Base-by-base conservation (phyloP, 2,113 vertebrate genomes). In the Circaetus cinerascens region DNA sequence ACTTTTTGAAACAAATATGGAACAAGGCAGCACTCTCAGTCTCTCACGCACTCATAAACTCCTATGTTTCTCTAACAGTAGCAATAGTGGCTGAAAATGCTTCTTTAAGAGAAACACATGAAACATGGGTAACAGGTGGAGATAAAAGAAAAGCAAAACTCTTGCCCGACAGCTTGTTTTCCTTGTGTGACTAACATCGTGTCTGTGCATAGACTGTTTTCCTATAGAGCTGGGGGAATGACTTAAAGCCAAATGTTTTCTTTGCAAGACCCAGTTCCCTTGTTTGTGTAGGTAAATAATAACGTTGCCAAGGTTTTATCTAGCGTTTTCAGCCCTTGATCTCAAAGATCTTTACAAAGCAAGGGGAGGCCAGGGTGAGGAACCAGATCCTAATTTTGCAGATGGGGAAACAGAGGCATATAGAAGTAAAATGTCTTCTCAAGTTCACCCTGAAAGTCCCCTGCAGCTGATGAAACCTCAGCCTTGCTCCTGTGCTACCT, bases 41-140 rank as follows among this genome's bases (percentile, higher is more conserved):
- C 23, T 82, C 25, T 64, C 86, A 36, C 0, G 0, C 15, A 17
- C 13, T 63, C 34, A 4, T 5, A 29, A 13, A 36, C 13, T 43
- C 43, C 60, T 16, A 1, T 23, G 19, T 45, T 86, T 40, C 45
- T 55, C 20, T 10, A 62, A 41, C 15, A 80, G 41, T 8, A 69
- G 23, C 32, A 66, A 23, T 7, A 92, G 32, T 3, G 13, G 41
- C 32, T 88, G 75, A 62, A 69, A 53, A 51, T 7, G 5, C 45
- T 73, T 83, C 14, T 46, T 21, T 38, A 21, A 26, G 53, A 67
- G 48, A 88, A 97, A 66, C 9, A 57, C 14, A 4, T 15, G 38
- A 48, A 86, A 46, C 10, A 13, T 64, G 53, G 30, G 43, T 51
- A 68, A 62, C 59, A 53, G 53, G 63, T 45, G 51, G 66, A 79